phyloP scores from a whole-genome alignment of 2,797 vertebrate genomes.

The Oophaga sylvatica region DNA sequence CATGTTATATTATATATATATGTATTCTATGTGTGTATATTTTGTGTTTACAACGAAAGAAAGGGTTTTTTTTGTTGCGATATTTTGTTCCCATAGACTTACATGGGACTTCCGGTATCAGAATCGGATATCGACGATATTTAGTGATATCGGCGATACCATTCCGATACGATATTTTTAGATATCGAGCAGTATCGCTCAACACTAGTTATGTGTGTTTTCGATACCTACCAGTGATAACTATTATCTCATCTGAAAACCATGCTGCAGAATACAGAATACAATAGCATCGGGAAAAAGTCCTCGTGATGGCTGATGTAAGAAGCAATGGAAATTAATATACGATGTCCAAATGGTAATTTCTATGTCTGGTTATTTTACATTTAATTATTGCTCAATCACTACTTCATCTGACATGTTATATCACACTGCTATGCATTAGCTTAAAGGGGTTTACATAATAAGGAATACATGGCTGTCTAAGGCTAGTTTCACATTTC shows the following conservation, averaged over 20 bases:
- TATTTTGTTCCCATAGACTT: too few species aligned
- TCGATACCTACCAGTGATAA: slow-evolving; percentile 55
- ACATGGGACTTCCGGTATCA: too few species aligned
- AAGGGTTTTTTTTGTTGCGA: too few species aligned
- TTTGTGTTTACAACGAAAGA: too few species aligned
- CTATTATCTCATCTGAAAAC: slow-evolving; percentile 56
- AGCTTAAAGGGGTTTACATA: neutral
- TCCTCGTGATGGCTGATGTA: neutral
- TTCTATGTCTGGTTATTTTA: slow-evolving; percentile 11
- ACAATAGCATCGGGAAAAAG: slow-evolving; percentile 1
- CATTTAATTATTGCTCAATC: slow-evolving; percentile 12
- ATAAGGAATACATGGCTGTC: too few species aligned
- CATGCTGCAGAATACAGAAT: slow-evolving; percentile 30
- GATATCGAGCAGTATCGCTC: too few species aligned
- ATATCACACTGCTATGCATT: neutral
- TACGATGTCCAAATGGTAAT: slow-evolving; percentile 4
- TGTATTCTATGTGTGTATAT: too few species aligned
- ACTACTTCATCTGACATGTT: neutral
- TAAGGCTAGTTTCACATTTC: too few species aligned
- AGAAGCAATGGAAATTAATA: neutral
- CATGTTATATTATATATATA: too few species aligned
- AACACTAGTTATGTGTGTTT: slow-evolving; percentile 38
- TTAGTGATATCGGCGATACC: too few species aligned
- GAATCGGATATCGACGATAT: too few species aligned
- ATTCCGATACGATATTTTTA: too few species aligned